phyloP scores from a whole-genome alignment of 2,113 vertebrate genomes.

The Hippoglossus stenolepis region DNA sequence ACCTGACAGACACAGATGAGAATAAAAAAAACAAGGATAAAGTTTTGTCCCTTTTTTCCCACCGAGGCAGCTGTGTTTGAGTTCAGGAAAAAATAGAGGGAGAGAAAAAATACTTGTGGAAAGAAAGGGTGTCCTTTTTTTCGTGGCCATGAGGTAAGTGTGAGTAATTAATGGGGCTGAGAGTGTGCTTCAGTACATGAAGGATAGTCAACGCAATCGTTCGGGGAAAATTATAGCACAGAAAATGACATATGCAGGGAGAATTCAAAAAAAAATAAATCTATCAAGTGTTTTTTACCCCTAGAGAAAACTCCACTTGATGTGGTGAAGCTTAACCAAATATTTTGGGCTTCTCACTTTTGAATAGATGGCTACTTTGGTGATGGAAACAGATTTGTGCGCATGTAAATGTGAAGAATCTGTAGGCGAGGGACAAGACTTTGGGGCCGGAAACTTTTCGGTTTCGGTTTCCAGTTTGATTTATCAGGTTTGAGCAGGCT shows the following conservation, averaged over 20 bases:
- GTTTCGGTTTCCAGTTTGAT: too few species aligned
- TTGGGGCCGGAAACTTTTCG: too few species aligned
- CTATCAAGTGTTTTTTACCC: background rate
- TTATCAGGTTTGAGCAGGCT: too few species aligned
- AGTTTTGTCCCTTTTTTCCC: conserved; percentile 43
- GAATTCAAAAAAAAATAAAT: background rate
- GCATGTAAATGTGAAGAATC: too few species aligned
- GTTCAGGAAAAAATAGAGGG: conserved; percentile 23
- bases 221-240: conserved; percentile 30
- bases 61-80: conserved; percentile 65
- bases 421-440: too few species aligned
- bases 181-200: conserved; percentile 1
- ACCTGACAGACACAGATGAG: conserved; percentile 60
- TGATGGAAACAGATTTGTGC: too few species aligned
- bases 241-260: background rate
- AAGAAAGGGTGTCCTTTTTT: conserved; percentile 55
- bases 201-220: background rate
- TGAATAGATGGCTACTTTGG: background rate
- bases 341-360: background rate
- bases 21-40: conserved; percentile 33
- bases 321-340: background rate
- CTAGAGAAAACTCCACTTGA: background rate
- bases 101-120: conserved; percentile 48
- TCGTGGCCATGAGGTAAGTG: conserved; percentile 55
- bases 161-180: conserved; percentile 51